phyloP scores from a whole-genome alignment of 2,888 invertebrate species.

The Fabriciana adippe region DNA sequence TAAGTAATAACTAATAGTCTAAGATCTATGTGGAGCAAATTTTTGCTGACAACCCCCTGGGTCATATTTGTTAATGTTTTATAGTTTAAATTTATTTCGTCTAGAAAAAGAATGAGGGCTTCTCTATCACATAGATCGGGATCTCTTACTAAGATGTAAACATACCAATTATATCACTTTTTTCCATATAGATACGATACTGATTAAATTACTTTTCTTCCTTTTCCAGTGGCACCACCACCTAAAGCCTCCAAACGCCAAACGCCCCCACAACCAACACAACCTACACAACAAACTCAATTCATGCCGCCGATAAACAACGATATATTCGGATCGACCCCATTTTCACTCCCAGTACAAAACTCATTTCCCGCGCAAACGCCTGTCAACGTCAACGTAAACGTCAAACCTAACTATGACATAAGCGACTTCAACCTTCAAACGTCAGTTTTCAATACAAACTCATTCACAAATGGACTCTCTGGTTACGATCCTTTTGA shows the following conservation, averaged over 20 bases:
- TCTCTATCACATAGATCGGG: too few relatives aligned
- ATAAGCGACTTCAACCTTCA: conserved; percentile 73
- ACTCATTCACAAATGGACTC: conserved; percentile 70
- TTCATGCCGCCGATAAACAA: conserved; percentile 71
- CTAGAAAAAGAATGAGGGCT: too few relatives aligned
- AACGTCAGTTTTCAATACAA: conserved; percentile 72
- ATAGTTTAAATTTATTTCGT: too few relatives aligned
- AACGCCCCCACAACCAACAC: conserved; percentile 50
- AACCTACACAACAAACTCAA: conserved; percentile 43
- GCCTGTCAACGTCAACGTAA: conserved; percentile 25
- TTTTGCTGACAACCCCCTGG: too few relatives aligned
- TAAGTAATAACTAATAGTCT: too few relatives aligned
- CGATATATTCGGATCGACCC: conserved; percentile 91
- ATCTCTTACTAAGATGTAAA: background rate
- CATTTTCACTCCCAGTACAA: conserved; percentile 82
- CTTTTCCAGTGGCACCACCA: conserved; percentile 91
- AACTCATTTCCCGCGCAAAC: conserved; percentile 44
- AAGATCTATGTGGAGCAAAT: too few relatives aligned
- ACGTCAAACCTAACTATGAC: conserved; percentile 72
- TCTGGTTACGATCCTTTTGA: conserved; percentile 90
- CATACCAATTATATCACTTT: background rate
- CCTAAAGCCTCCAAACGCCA: conserved; percentile 88
- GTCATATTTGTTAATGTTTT: too few relatives aligned
- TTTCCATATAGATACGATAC: background rate
- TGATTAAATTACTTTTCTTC: conserved; percentile 18